Evolutionary conservation across 1,140 invertebrate species (phyloP), one percentile per base, ranked within the genome.

Genomic region (Anoplophora glabripennis): DNA sequence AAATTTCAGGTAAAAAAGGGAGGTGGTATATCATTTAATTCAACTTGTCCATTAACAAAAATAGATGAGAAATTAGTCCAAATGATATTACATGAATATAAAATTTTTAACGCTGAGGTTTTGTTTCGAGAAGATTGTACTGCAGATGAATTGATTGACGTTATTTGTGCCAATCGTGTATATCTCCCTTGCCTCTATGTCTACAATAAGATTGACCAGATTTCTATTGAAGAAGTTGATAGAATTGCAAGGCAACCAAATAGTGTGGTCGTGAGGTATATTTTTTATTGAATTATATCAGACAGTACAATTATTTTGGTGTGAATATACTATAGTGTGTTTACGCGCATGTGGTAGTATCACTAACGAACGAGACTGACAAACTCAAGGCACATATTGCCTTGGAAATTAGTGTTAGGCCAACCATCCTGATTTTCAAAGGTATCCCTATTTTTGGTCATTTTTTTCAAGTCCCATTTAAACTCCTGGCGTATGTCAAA

Each of bases 151-250:
- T 85, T 99, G 69, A 99, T 99, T 61, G 98, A 99, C 80, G 95
- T 99, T n/a, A 96, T 99, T 61, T 89, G 93, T 38, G 96, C 91
- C 4, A 99, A 98, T 79, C 84, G 97, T 65, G 94, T 98, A 45
- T 99, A 99, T 79, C 80, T 99, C 69, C 93, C 96, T 44, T 99
- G 96, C 79, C 76, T 99, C 44, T 98, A 98, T 80, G 94, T 98
- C 45, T 99, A 99, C 79, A 99, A 99, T 78, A 99, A 99, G 85
- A 98, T 99, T 68, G 97, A 99, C 89, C 96, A 99, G 80, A 94
- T 99, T 69, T 98, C 95, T 18, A 95, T 99, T 65, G 96, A 99
- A 78, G 96, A 99, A 81, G 93, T 99, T 5, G 93, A 99, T 78
- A 82, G 93, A 71, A 88, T 99, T 74, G 97, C 97, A 5, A 83